Evolutionary conservation across 2,113 vertebrate species (phyloP), one percentile per base, ranked within the genome.

Genomic region (Pheucticus melanocephalus): DNA sequence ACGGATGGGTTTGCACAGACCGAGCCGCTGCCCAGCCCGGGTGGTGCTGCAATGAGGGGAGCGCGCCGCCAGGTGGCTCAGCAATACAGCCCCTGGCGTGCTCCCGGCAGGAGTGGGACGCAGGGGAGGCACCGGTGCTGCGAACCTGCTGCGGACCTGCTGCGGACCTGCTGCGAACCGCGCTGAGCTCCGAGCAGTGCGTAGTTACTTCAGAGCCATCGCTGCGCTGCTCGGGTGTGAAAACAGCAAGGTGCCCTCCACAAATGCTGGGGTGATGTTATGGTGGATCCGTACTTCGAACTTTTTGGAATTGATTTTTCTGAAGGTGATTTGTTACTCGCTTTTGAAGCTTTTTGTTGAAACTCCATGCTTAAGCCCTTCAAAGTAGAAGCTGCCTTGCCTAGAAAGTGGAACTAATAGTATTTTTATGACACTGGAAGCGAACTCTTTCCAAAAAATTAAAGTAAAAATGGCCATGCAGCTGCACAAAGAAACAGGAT

Each of bases 31-130:
- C 39, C 39, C 9, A 39, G 39, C 39, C 3, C 15, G 2, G 25
- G 30, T 15, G 63, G 24, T 4, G 5, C 69, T 95, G 98, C 25
- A 97, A 6, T 97, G 64, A 54, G 22, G 25, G 14, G 44, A 47
- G 9, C 0, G 15, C 33, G 77, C 98, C 98, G 88, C 96, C 45
- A 97, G 98, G 75, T 95, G 98, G 97, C 98, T 88, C 97, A 97
- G 5, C 59, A 39, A 77, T 77, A 33, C 48, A 88, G 69, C 61
- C 3, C 71, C 86, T 84, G 35, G 3, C 17, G 53, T 3, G 11
- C n/a, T 61, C 50, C 15, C 54, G 11, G 2, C 30, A 6, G 27
- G 35, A 24, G 2, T 0, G 12, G 45, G 12, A 0, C 42, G 17
- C 27, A 1, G 0, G 23, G 57, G 18, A 13, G 42, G n/a, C 31